A percentile compares a stretch with the other conserved stretches of the same genome.
These are phyloP conservation scores for Sarcophaga bullata DNA, from an alignment of 1,140 invertebrate genomes.

Conservation along the genomic window DNA sequence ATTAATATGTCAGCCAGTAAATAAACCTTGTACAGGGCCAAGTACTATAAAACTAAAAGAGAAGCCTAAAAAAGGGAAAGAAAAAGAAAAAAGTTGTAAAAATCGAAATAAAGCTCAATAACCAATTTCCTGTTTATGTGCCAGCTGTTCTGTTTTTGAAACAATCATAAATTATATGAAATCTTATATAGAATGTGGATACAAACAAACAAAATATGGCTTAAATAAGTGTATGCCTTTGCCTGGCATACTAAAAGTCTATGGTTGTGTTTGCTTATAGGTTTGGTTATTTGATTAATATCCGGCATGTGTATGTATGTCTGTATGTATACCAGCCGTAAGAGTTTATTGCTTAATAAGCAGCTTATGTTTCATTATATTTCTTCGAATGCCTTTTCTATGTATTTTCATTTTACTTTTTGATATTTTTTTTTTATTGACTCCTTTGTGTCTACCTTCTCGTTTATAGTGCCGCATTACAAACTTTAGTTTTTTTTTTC, in stretches of 20 bases:
- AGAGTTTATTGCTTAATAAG: slow-evolving; percentile 4
- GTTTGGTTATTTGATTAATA: too few relatives aligned
- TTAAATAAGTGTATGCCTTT: too few relatives aligned
- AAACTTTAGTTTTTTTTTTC: not conserved
- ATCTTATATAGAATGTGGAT: not conserved
- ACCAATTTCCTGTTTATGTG: not conserved
- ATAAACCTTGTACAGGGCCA: not conserved
- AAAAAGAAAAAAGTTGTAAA: not conserved
- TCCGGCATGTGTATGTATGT: too few relatives aligned
- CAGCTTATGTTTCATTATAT: slow-evolving; percentile 5
- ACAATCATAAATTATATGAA: not conserved
- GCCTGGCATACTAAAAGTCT: too few relatives aligned
- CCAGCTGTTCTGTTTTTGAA: not conserved
- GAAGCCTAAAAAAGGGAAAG: not conserved
- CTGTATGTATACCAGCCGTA: too few relatives aligned
- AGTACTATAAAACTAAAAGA: not conserved
- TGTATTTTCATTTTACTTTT: not conserved
- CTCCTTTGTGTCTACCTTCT: too few relatives aligned
- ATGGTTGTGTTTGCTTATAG: too few relatives aligned
- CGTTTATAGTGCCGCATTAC: too few relatives aligned
- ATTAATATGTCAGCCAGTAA: not conserved
- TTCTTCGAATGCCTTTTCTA: not conserved
- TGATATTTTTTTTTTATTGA: not conserved
- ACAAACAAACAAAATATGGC: not conserved
- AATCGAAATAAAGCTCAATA: not conserved